Evolutionary conservation across 2,888 invertebrate genomes (phyloP).

Genomic region (Drosophila birchii): DNA sequence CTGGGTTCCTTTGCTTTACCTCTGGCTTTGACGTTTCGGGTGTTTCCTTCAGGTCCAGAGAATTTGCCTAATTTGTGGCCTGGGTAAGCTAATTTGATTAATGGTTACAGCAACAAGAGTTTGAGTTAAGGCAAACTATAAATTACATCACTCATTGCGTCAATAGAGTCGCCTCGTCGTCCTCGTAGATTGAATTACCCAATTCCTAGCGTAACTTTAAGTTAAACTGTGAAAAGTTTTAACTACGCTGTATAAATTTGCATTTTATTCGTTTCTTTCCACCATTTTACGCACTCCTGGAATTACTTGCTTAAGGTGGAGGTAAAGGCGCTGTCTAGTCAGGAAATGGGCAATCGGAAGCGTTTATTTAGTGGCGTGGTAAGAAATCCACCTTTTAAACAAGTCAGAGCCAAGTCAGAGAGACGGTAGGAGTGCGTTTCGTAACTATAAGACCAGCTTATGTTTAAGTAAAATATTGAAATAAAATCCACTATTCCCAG

Average conservation of each 20-base stretch:
- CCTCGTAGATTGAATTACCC: slow-evolving; percentile 14
- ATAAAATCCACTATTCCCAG: not conserved
- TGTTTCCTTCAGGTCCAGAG: not conserved
- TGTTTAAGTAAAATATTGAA: not conserved
- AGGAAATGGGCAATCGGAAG: slow-evolving; percentile 58
- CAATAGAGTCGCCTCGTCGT: slow-evolving; percentile 5
- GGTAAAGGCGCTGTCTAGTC: slow-evolving; percentile 19
- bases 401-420: not conserved
- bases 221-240: slow-evolving; percentile 10
- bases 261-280: slow-evolving; percentile 10
- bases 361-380: slow-evolving; percentile 36
- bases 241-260: slow-evolving; percentile 10
- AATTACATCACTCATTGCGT: slow-evolving; percentile 31
- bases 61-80: slow-evolving; percentile 16
- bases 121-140: slow-evolving; percentile 22
- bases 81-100: slow-evolving; percentile 54
- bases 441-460: not conserved
- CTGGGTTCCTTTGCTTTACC: not conserved
- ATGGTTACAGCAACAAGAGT: slow-evolving; percentile 23
- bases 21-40: not conserved
- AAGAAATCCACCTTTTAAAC: slow-evolving; percentile 4
- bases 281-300: slow-evolving; percentile 10
- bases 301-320: not conserved
- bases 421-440: not conserved
- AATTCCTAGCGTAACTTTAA: not conserved